Base-by-base conservation (phyloP, 2,888 invertebrate species). In the Drosophila merina region DNA sequence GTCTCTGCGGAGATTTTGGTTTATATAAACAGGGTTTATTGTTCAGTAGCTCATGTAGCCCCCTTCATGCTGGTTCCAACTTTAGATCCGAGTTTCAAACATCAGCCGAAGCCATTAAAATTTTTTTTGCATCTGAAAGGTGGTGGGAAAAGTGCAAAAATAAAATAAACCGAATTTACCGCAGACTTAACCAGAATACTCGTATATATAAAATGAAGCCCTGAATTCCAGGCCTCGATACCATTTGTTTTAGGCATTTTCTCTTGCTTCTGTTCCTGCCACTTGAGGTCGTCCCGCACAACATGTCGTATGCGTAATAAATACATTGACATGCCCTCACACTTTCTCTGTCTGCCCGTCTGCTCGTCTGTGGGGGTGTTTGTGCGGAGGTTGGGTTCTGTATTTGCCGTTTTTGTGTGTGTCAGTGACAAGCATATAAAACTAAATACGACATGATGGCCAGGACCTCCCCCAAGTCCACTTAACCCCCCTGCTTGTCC, bases 221-320 rank as follows among this genome's bases (percentile, higher is more conserved):
- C 36, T 20, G 7, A 48, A 48, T 44, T 28, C 20, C 58, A 26
- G 30, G 38, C 25, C 14, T 20, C 30, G 20, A 9, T 42, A 9
- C 25, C 30, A 38, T 52, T 55, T 57, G 44, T 55, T 14, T 20
- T 25, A 14, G 31, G 10, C 49, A 51, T 48, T 45, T 64, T 36
- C 44, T 50, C 58, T 47, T 33, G 52, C 48, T 12, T 47, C 28
- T 47, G 50, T 48, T n/a, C 42, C 49, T 42, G 48, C 30, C 57
- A 78, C 76, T 84, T 78, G 54, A 75, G 55, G 33, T 33, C 14
- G 14, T 7, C 51, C 42, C 49, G 62, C 36, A 50, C 75, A 66
- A 68, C 78, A 72, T 74, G 76, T 62, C 81, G 78, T 52, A 84
- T 86, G 78, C 82, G 70, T 80, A 77, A 75, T 72, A 80, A 72